Evolutionary conservation across 2,888 invertebrate genomes (phyloP), one percentile per base, ranked within the genome.

Genomic region (Clunio marinus): DNA sequence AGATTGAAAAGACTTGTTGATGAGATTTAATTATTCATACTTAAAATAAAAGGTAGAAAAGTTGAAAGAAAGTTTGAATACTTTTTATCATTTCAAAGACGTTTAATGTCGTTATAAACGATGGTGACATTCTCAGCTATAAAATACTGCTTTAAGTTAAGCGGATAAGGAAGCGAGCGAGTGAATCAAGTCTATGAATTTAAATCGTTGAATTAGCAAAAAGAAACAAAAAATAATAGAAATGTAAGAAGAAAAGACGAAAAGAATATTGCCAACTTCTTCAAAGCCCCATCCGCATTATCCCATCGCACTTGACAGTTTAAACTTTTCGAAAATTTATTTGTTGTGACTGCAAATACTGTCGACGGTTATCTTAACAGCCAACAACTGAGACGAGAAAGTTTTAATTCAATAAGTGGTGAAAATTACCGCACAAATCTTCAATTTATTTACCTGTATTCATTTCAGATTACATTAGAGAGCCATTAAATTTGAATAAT

Each of bases 401-500:
- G 3, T 46, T 15, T 46, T 46, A 46, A 24, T 58, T 58, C 58
- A 58, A 58, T 58, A 58, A 58, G 27, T 10, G 35, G 35, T 32
- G 5, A 13, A 32, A 32, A 32, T 32, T 58, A 25, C 25, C n/a
- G 17, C 58, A 58, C 58, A 58, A 60, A 60, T 60, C 60, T 60
- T 60, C 20, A 60, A 60, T 60, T 60, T 60, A 60, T 60, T 60
- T 35, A 28, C 60, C 45, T 45, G 45, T 15, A 45, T 7, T 7
- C 59, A 59, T 35, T 59, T 35, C 13, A 28, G 35, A 59, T 41
- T 41, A 37, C 62, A 62, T 62, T 62, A 37, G 37, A 24, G 62
- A 24, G 41, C 62, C 41, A 62, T 62, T 62, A 41, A 13, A 32
- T 37, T 55, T 62, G 15, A 62, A 62, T 62, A 62, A 62, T 41